Evolutionary conservation across 2,888 invertebrate species (phyloP).

Genomic region (Ecliptopera silaceata): DNA sequence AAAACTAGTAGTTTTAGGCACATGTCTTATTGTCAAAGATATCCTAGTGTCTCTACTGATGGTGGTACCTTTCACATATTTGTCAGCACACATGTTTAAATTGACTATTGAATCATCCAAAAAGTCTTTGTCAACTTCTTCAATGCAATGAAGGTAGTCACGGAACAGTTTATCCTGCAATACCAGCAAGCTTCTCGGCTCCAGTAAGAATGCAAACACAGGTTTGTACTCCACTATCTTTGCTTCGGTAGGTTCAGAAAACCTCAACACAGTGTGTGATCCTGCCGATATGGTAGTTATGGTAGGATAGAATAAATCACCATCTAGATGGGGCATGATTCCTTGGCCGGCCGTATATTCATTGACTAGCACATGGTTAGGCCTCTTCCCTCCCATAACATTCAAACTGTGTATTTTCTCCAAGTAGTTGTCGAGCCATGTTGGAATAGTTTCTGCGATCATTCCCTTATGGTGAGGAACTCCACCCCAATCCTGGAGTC

Average conservation of each 20-base stretch:
- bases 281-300: conserved; percentile 97
- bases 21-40: conserved; percentile 96
- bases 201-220: conserved; percentile 90
- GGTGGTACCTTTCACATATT: conserved; percentile 80
- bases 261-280: conserved; percentile 95
- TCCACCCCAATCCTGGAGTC: conserved; percentile 99
- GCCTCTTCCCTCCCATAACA: conserved; percentile 87
- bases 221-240: conserved; percentile 56
- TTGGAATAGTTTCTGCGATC: conserved; percentile 94
- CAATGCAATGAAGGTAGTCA: conserved; percentile 93
- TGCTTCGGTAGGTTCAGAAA: conserved; percentile 83
- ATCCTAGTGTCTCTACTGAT: conserved; percentile 88
- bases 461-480: conserved; percentile 96
- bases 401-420: conserved; percentile 86
- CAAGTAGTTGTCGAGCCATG: conserved; percentile 90
- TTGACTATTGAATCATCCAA: conserved; percentile 85
- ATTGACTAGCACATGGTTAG: conserved; percentile 97
- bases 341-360: conserved; percentile 97
- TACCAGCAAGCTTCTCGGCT: conserved; percentile 94
- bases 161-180: conserved; percentile 92
- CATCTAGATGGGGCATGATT: conserved; percentile 98
- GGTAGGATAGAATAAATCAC: conserved; percentile 95
- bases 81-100: conserved; percentile 83
- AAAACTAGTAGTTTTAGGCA: conserved; percentile 92
- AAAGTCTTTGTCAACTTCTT: conserved; percentile 86